Conservation (phyloP, 2,113 vertebrate species). For the Cettia cetti region DNA sequence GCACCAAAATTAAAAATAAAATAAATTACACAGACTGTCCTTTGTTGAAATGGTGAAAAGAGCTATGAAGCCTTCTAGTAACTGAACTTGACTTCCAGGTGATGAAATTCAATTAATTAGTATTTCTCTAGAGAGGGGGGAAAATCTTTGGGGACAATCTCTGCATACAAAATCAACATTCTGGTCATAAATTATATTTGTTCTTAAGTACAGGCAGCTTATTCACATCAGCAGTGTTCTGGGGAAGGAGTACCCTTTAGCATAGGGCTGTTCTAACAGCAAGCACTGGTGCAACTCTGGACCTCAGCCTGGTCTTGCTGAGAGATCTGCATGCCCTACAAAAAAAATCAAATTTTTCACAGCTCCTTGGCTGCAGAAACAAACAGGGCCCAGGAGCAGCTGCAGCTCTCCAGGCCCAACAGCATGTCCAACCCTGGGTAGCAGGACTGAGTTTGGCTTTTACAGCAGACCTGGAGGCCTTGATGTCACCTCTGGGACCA, state of each 20-base stretch:
- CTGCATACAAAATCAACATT: background rate
- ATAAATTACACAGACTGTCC: background rate
- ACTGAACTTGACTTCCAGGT: slow-evolving; percentile 2
- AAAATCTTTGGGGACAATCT: background rate
- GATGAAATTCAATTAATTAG: background rate
- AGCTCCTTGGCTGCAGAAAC: background rate
- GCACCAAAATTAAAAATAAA: background rate
- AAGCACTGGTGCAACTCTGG: background rate
- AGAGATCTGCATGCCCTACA: background rate
- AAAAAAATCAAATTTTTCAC: background rate
- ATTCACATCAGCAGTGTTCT: background rate
- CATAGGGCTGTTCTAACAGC: background rate
- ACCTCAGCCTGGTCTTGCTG: background rate
- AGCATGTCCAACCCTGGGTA: rapidly evolving
- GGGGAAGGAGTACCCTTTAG: background rate
- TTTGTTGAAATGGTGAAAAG: background rate
- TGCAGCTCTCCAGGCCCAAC: background rate
- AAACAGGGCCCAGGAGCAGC: background rate
- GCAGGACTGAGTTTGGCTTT: background rate
- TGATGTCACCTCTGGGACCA: background rate
- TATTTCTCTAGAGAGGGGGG: background rate
- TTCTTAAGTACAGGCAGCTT: background rate
- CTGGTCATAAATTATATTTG: background rate
- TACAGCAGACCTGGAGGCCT: background rate
- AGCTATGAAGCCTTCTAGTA: background rate